Evolutionary conservation across 2,888 invertebrate genomes (phyloP).

Genomic region (Campoletis raptor): DNA sequence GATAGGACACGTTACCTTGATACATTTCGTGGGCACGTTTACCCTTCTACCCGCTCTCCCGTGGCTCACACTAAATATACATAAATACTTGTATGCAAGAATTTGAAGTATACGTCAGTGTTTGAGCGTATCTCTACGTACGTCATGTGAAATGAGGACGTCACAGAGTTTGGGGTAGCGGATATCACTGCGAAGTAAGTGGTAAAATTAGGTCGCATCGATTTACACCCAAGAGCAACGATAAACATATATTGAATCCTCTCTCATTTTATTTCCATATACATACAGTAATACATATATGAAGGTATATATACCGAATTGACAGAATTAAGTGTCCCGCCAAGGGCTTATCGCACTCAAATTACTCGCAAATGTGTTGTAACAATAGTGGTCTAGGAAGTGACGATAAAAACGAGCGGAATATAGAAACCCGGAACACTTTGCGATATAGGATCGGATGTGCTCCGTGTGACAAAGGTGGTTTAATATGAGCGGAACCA

Average conservation of each 20-base stretch:
- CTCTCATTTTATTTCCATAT: neutral
- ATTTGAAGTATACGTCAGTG: slow-evolving; percentile 31
- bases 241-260: neutral
- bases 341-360: neutral
- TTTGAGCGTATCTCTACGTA: slow-evolving; percentile 51
- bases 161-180: slow-evolving; percentile 55
- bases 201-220: slow-evolving; percentile 64
- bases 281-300: neutral
- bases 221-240: slow-evolving; percentile 19
- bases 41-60: slow-evolving; percentile 8
- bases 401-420: neutral
- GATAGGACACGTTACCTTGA: slow-evolving; percentile 43
- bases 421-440: slow-evolving; percentile 13
- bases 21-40: slow-evolving; percentile 46
- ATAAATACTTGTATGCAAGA: neutral
- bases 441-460: slow-evolving; percentile 11
- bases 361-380: slow-evolving; percentile 35
- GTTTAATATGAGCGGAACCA: slow-evolving; percentile 34
- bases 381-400: slow-evolving; percentile 25
- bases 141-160: slow-evolving; percentile 60
- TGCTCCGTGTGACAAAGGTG: slow-evolving; percentile 46
- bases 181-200: slow-evolving; percentile 38
- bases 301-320: neutral
- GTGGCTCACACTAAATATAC: slow-evolving; percentile 22
- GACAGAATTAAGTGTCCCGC: slow-evolving; percentile 1